Percentiles rank a stretch among this genome's conserved stretches.
phyloP scores from a whole-genome alignment of 35 echinoderm and acorn worm species.

The Apostichopus californicus region DNA sequence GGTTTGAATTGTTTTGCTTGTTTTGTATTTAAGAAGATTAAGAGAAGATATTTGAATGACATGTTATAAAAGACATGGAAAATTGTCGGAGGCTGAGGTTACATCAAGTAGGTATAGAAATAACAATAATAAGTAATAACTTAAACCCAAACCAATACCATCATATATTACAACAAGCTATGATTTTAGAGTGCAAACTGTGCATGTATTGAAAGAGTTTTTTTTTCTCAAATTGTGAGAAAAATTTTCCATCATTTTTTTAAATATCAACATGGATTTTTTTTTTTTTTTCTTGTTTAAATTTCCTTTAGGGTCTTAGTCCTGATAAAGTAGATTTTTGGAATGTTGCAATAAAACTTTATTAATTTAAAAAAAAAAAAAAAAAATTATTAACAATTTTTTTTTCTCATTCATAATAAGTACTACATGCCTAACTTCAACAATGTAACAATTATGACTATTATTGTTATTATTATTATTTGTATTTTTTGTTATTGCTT shows the following conservation, averaged over 20 bases:
- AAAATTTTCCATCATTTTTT: no score
- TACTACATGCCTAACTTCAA: slow-evolving; percentile 10
- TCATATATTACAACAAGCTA: no score
- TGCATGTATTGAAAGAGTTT: no score
- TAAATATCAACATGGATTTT: background rate
- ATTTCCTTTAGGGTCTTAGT: background rate
- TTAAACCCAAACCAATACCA: no score
- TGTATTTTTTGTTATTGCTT: background rate
- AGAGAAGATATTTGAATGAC: background rate
- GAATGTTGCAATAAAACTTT: slow-evolving; percentile 29
- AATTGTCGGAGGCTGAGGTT: no score
- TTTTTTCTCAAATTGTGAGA: no score
- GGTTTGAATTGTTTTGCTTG: background rate
- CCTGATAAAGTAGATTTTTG: slow-evolving; percentile 26
- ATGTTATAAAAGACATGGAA: slow-evolving; percentile 13
- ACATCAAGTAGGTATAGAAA: no score
- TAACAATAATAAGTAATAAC: no score
- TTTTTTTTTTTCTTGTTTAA: background rate
- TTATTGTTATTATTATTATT: slow-evolving; percentile 8
- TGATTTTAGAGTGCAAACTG: no score
- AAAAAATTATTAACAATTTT: slow-evolving; percentile 4
- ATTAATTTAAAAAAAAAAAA: background rate
- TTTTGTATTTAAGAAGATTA: background rate
- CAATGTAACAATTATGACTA: background rate
- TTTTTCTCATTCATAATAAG: background rate